A percentile compares a stretch with the other conserved stretches of the same genome.
Conservation (phyloP, 2,113 vertebrate genomes). For the Pteropus alecto region DNA sequence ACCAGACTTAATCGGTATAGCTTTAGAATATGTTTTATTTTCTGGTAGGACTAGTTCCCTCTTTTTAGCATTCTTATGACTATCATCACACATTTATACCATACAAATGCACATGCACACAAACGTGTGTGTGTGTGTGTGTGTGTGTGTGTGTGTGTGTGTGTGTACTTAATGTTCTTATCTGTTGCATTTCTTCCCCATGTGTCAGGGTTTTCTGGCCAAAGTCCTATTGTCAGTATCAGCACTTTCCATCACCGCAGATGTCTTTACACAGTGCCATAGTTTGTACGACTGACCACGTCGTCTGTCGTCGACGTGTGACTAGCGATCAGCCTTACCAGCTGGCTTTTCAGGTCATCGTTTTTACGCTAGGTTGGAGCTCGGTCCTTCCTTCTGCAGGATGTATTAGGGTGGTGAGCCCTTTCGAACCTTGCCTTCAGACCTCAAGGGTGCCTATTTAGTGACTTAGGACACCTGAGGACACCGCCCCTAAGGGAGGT, state of each 20-base stretch:
- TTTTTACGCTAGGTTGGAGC: not conserved
- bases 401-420: no score
- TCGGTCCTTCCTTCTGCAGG: not conserved
- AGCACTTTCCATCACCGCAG: not conserved
- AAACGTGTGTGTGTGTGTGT: no score
- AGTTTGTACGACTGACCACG: not conserved
- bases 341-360: not conserved
- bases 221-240: not conserved
- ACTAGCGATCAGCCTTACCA: not conserved
- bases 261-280: not conserved
- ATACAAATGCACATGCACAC: fast-evolving
- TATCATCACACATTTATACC: not conserved
- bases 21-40: not conserved
- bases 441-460: not conserved
- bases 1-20: not conserved
- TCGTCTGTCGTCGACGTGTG: fast-evolving
- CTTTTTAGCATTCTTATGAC: not conserved
- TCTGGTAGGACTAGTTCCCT: no score
- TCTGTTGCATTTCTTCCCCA: not conserved
- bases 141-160: not conserved
- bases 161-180: not conserved
- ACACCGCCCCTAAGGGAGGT: not conserved
- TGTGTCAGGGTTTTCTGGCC: not conserved
- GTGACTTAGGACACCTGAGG: not conserved
- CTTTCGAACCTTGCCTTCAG: not conserved